Percentiles rank a stretch among this genome's conserved stretches.
These are phyloP conservation scores for Agrochola litura DNA, from an alignment of 2,888 invertebrate species.

Conservation along the genomic window DNA sequence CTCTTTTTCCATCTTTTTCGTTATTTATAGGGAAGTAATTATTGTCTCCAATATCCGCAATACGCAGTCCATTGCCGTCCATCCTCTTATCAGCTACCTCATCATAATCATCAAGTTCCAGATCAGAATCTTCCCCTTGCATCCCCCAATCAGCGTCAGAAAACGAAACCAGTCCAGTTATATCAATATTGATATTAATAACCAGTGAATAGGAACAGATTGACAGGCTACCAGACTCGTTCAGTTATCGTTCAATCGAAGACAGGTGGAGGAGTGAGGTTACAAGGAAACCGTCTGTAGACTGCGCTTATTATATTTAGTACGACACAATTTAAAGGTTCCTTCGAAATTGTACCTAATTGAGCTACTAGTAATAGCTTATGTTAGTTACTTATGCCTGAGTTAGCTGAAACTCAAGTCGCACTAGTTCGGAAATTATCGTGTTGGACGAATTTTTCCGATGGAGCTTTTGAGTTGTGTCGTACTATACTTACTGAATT, in stretches of 20 bases:
- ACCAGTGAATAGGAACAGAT: slow-evolving; percentile 47
- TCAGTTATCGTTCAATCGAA: slow-evolving; percentile 58
- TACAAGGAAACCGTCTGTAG: slow-evolving; percentile 43
- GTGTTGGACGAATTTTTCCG: not conserved
- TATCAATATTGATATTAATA: slow-evolving; percentile 63
- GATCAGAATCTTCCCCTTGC: slow-evolving; percentile 48
- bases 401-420: not conserved
- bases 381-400: too few species aligned
- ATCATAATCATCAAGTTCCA: slow-evolving; percentile 24
- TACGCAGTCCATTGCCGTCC: not conserved
- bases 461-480: slow-evolving; percentile 3
- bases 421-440: not conserved
- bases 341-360: not conserved
- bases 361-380: not conserved
- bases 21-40: slow-evolving; percentile 1
- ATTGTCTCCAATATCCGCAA: slow-evolving; percentile 22
- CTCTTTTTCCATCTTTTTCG: not conserved
- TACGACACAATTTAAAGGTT: not conserved
- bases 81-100: slow-evolving; percentile 9
- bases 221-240: slow-evolving; percentile 55
- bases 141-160: slow-evolving; percentile 61
- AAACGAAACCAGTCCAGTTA: slow-evolving; percentile 49
- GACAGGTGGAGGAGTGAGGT: slow-evolving; percentile 53
- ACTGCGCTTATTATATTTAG: slow-evolving; percentile 13
- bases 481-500: not conserved